Conservation (phyloP, 23 tunicate species). For the Styela plicata region DNA sequence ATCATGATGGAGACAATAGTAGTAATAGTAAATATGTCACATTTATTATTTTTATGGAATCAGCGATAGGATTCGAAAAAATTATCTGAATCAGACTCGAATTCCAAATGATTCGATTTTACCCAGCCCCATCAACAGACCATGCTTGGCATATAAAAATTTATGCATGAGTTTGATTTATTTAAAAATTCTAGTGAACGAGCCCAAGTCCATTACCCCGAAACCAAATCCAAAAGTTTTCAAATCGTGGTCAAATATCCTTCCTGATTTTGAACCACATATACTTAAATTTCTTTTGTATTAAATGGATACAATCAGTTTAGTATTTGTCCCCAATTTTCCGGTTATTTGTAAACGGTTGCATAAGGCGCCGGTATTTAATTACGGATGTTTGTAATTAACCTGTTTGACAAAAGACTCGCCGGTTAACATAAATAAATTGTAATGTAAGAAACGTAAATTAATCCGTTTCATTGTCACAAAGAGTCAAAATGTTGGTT, state of each 20-base stretch:
- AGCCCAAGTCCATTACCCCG: no score
- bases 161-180: no score
- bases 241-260: not conserved
- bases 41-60: no score
- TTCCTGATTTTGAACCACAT: not conserved
- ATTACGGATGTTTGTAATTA: not conserved
- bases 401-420: not conserved
- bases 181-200: no score
- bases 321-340: not conserved
- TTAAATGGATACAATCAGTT: not conserved
- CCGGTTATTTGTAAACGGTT: not conserved
- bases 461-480: not conserved
- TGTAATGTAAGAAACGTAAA: not conserved
- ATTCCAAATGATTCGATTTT: no score
- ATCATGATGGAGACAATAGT: no score
- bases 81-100: no score
- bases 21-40: no score
- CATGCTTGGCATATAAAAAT: no score
- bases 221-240: not conserved
- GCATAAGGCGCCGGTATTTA: not conserved
- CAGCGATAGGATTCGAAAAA: no score
- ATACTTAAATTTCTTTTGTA: not conserved
- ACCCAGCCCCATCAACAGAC: no score
- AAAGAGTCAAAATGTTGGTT: not conserved
- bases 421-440: not conserved